Conservation (phyloP, 2,797 vertebrate species). For the Liasis olivaceus region DNA sequence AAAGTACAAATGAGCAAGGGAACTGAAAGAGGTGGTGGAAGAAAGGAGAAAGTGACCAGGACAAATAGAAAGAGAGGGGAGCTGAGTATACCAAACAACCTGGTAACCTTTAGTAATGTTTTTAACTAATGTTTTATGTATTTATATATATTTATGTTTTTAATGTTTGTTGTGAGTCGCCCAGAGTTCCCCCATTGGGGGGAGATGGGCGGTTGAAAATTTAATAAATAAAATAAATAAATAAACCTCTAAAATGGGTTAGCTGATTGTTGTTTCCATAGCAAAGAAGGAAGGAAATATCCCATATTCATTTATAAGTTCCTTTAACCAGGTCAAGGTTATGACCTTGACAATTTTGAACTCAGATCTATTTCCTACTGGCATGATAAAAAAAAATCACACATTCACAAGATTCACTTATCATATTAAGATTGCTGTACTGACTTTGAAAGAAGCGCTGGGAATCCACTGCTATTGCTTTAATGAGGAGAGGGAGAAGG, state of each 20-base stretch:
- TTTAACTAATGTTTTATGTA: too few species aligned
- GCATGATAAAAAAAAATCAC: neutral
- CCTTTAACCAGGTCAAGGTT: neutral
- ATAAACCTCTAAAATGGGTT: neutral
- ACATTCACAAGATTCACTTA: neutral
- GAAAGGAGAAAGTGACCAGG: neutral
- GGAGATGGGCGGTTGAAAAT: too few species aligned
- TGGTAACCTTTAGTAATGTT: neutral
- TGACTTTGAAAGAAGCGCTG: constrained; percentile 52
- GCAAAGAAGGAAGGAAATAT: neutral
- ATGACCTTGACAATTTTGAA: neutral
- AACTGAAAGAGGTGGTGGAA: neutral
- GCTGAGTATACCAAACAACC: too few species aligned
- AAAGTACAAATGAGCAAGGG: neutral
- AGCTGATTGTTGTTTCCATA: neutral
- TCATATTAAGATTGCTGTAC: constrained; percentile 32
- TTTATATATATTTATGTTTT: too few species aligned
- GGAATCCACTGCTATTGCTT: constrained; percentile 50
- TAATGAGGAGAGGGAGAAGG: constrained; percentile 21
- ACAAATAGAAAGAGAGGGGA: neutral
- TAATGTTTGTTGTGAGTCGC: too few species aligned
- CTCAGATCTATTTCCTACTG: constrained; percentile 3
- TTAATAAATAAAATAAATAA: too few species aligned
- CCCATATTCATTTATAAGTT: neutral
- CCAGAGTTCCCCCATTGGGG: too few species aligned